Evolutionary conservation across 2,888 invertebrate species (phyloP), one percentile per base, ranked within the genome.

Genomic region (Spilarctia lutea): DNA sequence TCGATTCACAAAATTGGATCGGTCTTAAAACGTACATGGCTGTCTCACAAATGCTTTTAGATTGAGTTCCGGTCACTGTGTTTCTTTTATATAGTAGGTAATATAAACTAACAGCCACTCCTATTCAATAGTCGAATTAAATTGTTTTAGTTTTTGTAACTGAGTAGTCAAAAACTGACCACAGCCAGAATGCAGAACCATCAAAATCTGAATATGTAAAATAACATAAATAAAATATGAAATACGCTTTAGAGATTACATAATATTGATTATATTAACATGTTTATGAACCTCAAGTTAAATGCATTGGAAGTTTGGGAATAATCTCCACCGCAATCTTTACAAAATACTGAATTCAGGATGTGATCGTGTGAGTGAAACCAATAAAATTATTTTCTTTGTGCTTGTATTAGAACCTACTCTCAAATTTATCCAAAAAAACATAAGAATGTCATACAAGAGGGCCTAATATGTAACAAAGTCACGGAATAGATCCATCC

Each of bases 401-500:
- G n/a, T 27, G 27, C 3, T 27, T 39, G 39, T 39, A 11, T 11
- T 11, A 11, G 11, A 11, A 39, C 20, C 27, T 60, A 60, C 60
- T 63, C 18, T 18, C 30, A 63, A 30, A 63, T 1, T 1, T 27
- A 30, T 63, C 63, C 18, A 63, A 30, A 60, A n/a, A 30, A 63
- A 30, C 18, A 30, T 30, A 63, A 63, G 30, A 27, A 16, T 63
- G 16, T 30, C 30, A 18, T 74, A 76, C 72, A 66, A 72, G 72
- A 71, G 30, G 18, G 68, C 27, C 72, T 76, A 75, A 79, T 82
- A 84, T 80, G 83, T 82, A 84, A 66, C 73, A 66, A 75, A 84
- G 83, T 84, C 84, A 84, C 84, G 84, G 77, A 84, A 84, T 81
- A 83, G 77, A 82, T 81, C 79, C 82, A 84, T 84, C 83, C 81